phyloP scores from a whole-genome alignment of 2,797 vertebrate genomes.

The Vultur gryphus region DNA sequence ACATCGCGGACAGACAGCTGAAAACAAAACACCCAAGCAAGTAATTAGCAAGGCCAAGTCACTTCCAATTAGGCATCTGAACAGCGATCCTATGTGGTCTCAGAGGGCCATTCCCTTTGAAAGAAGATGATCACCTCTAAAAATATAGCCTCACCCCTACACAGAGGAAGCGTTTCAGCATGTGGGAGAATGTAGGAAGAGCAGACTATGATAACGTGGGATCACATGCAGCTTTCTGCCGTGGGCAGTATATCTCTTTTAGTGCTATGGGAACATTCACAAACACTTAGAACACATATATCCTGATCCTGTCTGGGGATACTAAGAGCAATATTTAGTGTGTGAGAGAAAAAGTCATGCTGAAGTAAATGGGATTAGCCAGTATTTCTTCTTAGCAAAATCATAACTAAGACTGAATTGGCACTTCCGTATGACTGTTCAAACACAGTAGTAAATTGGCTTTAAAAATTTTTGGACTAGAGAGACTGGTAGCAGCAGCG shows the following conservation, averaged over 20 bases:
- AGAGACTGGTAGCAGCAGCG: background rate
- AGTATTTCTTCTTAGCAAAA: conserved; percentile 1
- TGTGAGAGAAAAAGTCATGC: background rate
- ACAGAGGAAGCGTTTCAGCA: background rate
- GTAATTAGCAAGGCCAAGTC: conserved; percentile 10
- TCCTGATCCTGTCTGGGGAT: background rate
- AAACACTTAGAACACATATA: background rate
- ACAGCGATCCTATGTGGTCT: background rate
- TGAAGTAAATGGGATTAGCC: conserved; percentile 30
- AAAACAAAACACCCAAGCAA: background rate
- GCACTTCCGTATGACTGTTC: background rate
- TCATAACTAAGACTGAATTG: background rate
- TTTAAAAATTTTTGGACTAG: background rate
- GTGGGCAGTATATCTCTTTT: background rate
- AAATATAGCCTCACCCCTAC: background rate
- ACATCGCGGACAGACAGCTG: background rate
- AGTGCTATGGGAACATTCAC: background rate
- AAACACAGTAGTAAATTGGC: conserved; percentile 2
- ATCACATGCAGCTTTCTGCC: background rate
- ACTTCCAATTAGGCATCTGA: background rate
- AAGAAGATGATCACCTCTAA: background rate
- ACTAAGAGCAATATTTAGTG: background rate
- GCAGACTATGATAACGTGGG: background rate
- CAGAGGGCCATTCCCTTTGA: background rate
- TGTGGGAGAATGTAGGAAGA: background rate